Conservation (phyloP, 1,140 invertebrate genomes). For the Drosophila bifasciata region DNA sequence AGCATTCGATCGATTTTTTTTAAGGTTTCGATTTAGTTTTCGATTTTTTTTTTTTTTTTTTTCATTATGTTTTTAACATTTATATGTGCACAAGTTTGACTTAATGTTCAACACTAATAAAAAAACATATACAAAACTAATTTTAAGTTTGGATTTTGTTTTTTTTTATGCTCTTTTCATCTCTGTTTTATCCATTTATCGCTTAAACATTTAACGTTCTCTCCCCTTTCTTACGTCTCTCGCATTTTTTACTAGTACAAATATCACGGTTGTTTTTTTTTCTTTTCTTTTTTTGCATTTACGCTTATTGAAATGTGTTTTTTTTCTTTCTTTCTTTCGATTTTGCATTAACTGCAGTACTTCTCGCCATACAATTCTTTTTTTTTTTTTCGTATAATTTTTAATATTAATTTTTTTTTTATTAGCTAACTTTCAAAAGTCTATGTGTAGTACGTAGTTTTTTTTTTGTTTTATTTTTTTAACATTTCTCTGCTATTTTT, state of each 20-base stretch:
- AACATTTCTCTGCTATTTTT: constrained; percentile 19
- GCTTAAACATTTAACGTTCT: constrained; percentile 16
- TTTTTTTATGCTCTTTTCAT: constrained; percentile 4
- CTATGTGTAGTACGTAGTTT: constrained; percentile 35
- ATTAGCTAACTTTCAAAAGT: constrained; percentile 33
- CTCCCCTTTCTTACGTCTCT: constrained; percentile 23
- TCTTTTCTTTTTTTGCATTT: constrained; percentile 37
- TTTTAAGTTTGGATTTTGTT: constrained; percentile 61
- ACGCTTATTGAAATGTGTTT: constrained; percentile 58
- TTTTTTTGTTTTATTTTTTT: neutral
- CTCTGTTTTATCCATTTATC: constrained; percentile 11
- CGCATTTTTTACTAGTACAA: constrained; percentile 77
- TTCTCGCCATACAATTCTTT: constrained; percentile 38
- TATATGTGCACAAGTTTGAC: constrained; percentile 82
- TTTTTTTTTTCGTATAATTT: constrained; percentile 17
- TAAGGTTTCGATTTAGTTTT: constrained; percentile 11
- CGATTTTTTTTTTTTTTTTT: constrained; percentile 34
- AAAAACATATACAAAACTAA: constrained; percentile 82
- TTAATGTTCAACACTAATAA: constrained; percentile 77
- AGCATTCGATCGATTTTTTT: constrained; percentile 28
- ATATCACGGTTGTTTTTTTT: constrained; percentile 72
- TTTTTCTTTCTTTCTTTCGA: constrained; percentile 55
- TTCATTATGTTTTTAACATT: constrained; percentile 73
- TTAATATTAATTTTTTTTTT: constrained; percentile 22
- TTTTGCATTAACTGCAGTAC: constrained; percentile 34